Base-by-base conservation (phyloP, 2,888 invertebrate genomes). In the Acanthopleura granulata region DNA sequence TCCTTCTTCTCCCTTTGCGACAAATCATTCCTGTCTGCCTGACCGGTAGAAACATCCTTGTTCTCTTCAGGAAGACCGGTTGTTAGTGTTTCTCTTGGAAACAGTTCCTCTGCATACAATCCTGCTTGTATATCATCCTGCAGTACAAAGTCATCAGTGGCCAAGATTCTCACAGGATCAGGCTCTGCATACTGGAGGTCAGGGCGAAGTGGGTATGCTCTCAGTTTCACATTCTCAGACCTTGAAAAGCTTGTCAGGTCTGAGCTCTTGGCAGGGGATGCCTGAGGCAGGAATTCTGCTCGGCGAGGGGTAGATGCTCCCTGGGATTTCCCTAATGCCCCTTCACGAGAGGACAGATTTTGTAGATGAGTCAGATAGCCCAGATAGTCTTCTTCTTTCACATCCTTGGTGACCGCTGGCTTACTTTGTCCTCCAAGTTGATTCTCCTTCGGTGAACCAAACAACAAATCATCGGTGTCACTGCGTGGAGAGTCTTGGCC, bases 181-280 rank as follows among this genome's bases (percentile, higher is more conserved):
- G 66, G 22, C 1, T 66, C 29, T 12, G 22, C 22, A 27, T 16
- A 15, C 22, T 15, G 16, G 6, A 22, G 16, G 1, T 27, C 29
- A 22, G 18, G 22, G 16, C 16, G 25, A 16, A 66, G 4, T 27
- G 22, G 25, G 16, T 16, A 6, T 27, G 66, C 66, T 16, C 66
- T 18, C 29, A 66, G 29, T 66, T 25, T 66, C 12, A 66, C 29
- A 27, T 27, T 66, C 25, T 27, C 66, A 12, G 27, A 27, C 25
- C 66, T 66, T 22, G 85, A 82, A 74, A 86, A 85, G 22, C 80
- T 83, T 49, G 85, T 82, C 1, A 87, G 81, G 71, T 87, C 87
- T 72, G 84, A 84, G 74, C 85, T 85, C 61, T 83, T 82, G 15
- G 84, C 85, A 61, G 85, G 83, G 22, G 66, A 66, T 27, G 66